phyloP scores from a whole-genome alignment of 2,113 vertebrate genomes.

The Hassar affinis region DNA sequence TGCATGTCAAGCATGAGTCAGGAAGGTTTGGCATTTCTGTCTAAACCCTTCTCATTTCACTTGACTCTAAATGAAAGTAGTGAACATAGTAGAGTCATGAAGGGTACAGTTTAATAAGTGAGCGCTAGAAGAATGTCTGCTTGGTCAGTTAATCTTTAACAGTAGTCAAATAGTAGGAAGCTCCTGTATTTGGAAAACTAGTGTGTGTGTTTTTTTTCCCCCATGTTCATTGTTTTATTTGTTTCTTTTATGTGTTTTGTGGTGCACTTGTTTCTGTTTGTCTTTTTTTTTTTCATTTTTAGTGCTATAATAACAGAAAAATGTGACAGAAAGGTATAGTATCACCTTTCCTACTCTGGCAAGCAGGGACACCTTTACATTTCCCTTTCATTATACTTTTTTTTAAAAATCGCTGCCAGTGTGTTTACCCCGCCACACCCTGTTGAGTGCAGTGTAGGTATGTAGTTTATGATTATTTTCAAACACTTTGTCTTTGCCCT shows the following conservation, averaged over 20 bases:
- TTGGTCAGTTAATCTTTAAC: slow-evolving; percentile 72
- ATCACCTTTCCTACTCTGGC: not conserved
- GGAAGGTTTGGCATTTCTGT: slow-evolving; percentile 33
- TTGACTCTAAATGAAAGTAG: slow-evolving; percentile 25
- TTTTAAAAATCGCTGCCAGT: not conserved
- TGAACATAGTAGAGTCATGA: slow-evolving; percentile 20
- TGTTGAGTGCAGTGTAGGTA: not conserved
- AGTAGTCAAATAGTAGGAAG: slow-evolving; percentile 63
- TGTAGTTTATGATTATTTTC: not conserved
- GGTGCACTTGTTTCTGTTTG: not conserved
- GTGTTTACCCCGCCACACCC: not conserved
- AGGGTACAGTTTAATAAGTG: slow-evolving; percentile 49
- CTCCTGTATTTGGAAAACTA: slow-evolving; percentile 17
- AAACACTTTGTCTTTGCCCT: not conserved
- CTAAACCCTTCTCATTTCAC: not conserved
- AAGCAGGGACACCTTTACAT: not conserved
- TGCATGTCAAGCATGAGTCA: slow-evolving; percentile 3
- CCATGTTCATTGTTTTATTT: not conserved
- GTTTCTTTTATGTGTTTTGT: not conserved
- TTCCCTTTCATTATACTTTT: not conserved
- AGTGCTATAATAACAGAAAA: not conserved
- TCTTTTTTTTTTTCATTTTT: not conserved
- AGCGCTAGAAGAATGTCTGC: slow-evolving; percentile 66
- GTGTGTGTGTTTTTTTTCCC: slow-evolving; percentile 23
- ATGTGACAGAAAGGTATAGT: not conserved